Conservation (phyloP, 2,888 invertebrate genomes). For the Trissoscelio sp. region DNA sequence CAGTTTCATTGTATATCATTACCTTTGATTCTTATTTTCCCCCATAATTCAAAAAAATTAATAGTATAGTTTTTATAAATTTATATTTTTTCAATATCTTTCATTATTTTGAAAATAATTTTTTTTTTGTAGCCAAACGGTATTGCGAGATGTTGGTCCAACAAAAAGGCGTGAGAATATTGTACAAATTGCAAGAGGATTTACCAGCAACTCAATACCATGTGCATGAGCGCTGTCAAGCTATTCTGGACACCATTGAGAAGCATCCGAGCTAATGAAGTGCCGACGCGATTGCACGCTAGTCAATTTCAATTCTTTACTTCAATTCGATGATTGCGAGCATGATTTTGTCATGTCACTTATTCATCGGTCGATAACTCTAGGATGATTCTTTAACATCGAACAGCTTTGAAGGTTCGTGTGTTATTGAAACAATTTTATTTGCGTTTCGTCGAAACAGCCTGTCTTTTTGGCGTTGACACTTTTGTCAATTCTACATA, state of each 20-base stretch:
- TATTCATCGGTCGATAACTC: slow-evolving; percentile 28
- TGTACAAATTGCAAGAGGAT: slow-evolving; percentile 81
- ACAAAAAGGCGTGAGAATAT: slow-evolving; percentile 86
- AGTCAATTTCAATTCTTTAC: slow-evolving; percentile 76
- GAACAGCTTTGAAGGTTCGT: slow-evolving; percentile 36
- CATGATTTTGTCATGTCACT: slow-evolving; percentile 34
- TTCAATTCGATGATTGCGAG: slow-evolving; percentile 45
- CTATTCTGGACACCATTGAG: slow-evolving; percentile 81
- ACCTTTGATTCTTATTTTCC: too few species aligned
- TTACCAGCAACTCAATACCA: slow-evolving; percentile 80
- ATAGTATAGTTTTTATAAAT: too few species aligned
- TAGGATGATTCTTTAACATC: slow-evolving; percentile 42
- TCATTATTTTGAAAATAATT: too few species aligned
- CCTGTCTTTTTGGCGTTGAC: neutral
- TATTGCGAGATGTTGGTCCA: slow-evolving; percentile 88
- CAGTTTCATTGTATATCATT: too few species aligned
- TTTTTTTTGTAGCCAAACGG: slow-evolving; percentile 86
- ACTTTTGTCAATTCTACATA: slow-evolving; percentile 8
- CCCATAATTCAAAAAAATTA: too few species aligned
- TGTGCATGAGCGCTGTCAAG: slow-evolving; percentile 80
- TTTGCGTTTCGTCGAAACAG: neutral
- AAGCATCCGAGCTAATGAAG: slow-evolving; percentile 79
- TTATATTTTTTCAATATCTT: too few species aligned
- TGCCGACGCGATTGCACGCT: slow-evolving; percentile 72
- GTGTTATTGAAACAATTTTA: slow-evolving; percentile 24